Evolutionary conservation across 2,113 vertebrate genomes (phyloP).

Genomic region (Cyprinodon variegatus): DNA sequence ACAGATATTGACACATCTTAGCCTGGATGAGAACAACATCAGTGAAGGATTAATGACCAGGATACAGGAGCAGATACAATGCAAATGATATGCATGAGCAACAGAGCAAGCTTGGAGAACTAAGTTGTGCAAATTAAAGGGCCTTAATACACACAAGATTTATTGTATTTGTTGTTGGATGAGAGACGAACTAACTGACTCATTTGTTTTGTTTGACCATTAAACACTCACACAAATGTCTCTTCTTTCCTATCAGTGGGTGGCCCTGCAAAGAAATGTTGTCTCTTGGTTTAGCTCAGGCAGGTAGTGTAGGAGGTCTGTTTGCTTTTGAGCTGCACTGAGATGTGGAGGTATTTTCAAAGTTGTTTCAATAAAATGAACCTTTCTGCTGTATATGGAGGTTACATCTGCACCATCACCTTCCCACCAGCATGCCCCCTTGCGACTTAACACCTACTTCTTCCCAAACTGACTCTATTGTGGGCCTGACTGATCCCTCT

Average conservation of each 20-base stretch:
- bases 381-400: constrained; percentile 49
- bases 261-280: constrained; percentile 50
- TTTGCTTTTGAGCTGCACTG: constrained; percentile 50
- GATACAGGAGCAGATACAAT: constrained; percentile 71
- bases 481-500: constrained; percentile 19
- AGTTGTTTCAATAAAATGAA: constrained; percentile 47
- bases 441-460: constrained; percentile 44
- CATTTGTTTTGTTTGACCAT: constrained; percentile 41
- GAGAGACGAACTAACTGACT: constrained; percentile 39
- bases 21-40: constrained; percentile 79
- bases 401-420: constrained; percentile 53
- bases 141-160: constrained; percentile 7
- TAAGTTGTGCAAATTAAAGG: background rate
- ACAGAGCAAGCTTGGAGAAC: background rate
- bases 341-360: constrained; percentile 61
- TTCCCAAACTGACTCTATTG: constrained; percentile 29
- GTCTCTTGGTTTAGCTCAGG: constrained; percentile 49
- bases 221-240: constrained; percentile 42
- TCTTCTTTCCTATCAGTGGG: constrained; percentile 53
- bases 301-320: constrained; percentile 55
- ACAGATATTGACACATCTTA: constrained; percentile 68
- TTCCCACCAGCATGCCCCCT: constrained; percentile 37
- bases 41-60: constrained; percentile 71
- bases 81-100: constrained; percentile 24
- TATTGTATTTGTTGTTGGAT: constrained; percentile 45